phyloP scores from a whole-genome alignment of 2,888 invertebrate species.

The Thera obeliscata region DNA sequence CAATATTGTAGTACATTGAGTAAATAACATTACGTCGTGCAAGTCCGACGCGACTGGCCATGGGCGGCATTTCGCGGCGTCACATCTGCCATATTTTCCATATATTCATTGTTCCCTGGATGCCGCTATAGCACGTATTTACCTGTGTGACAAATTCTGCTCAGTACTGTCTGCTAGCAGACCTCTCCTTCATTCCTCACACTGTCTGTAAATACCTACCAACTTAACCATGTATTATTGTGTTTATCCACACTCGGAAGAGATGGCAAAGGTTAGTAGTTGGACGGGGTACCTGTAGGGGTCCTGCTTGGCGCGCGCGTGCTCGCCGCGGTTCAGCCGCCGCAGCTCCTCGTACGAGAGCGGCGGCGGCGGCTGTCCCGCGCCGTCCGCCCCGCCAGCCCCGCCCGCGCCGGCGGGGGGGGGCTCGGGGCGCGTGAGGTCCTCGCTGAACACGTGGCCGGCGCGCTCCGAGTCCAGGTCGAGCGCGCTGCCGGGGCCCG shows the following conservation, averaged over 20 bases:
- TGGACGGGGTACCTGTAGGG: slow-evolving; percentile 76
- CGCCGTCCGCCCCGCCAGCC: not conserved
- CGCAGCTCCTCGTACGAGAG: slow-evolving; percentile 90
- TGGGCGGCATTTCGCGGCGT: not conserved
- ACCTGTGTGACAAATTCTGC: slow-evolving; percentile 19
- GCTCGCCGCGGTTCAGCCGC: slow-evolving; percentile 87
- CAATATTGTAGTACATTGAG: not conserved
- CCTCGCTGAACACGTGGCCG: slow-evolving; percentile 84
- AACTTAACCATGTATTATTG: not conserved
- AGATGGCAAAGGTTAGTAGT: no score
- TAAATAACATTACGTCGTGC: not conserved
- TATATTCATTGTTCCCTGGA: slow-evolving; percentile 18
- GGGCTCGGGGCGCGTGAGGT: slow-evolving; percentile 58
- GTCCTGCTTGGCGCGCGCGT: slow-evolving; percentile 71
- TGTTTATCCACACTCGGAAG: not conserved
- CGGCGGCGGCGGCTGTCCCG: slow-evolving; percentile 50
- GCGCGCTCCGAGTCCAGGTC: slow-evolving; percentile 87
- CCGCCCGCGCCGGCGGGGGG: slow-evolving; percentile 35
- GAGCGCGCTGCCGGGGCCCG: slow-evolving; percentile 79
- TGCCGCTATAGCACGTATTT: slow-evolving; percentile 31
- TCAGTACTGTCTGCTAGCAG: not conserved
- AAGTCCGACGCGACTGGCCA: not conserved
- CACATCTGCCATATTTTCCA: not conserved
- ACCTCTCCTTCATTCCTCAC: not conserved
- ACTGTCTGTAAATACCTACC: not conserved